Evolutionary conservation across 2,888 invertebrate genomes (phyloP).

Genomic region (Spilosoma lubricipeda): DNA sequence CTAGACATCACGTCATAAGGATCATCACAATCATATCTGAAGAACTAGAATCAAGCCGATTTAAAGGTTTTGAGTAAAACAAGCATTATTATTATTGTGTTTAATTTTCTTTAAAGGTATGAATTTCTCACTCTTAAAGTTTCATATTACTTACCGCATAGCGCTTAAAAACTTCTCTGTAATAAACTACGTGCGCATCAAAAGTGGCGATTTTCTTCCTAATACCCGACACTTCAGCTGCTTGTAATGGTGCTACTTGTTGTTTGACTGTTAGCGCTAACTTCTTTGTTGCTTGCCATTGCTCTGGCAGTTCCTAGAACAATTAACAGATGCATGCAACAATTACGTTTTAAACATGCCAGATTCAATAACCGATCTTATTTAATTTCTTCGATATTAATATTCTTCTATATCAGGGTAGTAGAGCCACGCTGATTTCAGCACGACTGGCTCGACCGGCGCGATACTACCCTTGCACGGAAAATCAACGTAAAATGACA

Average conservation of each 20-base stretch:
- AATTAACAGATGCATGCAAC: not conserved
- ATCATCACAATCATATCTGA: slow-evolving; percentile 90
- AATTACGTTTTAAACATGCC: not conserved
- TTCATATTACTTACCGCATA: slow-evolving; percentile 76
- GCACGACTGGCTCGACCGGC: too few species aligned
- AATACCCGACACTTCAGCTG: slow-evolving; percentile 96
- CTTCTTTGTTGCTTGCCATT: slow-evolving; percentile 98
- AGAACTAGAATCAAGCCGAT: slow-evolving; percentile 78
- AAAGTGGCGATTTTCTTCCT: slow-evolving; percentile 94
- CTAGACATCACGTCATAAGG: slow-evolving; percentile 92
- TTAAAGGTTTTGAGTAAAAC: not conserved
- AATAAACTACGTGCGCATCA: slow-evolving; percentile 93
- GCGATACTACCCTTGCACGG: too few species aligned
- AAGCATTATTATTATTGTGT: not conserved
- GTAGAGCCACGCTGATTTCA: too few species aligned
- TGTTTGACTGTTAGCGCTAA: slow-evolving; percentile 96
- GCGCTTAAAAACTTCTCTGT: slow-evolving; percentile 95
- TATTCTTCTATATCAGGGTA: not conserved
- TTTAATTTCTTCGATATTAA: not conserved
- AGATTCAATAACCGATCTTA: not conserved
- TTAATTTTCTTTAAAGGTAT: not conserved
- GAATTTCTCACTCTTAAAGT: not conserved
- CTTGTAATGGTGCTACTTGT: slow-evolving; percentile 97
- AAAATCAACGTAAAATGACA: too few species aligned
- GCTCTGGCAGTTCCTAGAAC: slow-evolving; percentile 94